Evolutionary conservation across 2,113 vertebrate genomes (phyloP).

Genomic region (Calidris pygmaea): DNA sequence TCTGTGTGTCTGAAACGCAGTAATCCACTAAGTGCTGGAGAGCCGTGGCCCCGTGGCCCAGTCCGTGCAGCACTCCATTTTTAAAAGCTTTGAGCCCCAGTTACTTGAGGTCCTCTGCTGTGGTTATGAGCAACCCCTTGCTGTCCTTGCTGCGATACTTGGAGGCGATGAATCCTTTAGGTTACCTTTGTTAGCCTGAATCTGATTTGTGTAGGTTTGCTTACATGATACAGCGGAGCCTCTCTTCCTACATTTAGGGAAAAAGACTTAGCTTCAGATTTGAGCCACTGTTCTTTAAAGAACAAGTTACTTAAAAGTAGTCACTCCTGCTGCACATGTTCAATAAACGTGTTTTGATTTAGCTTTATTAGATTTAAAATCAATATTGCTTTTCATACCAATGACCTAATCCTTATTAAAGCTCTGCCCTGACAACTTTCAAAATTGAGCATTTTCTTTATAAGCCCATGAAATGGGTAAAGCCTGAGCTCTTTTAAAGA

Average conservation of each 20-base stretch:
- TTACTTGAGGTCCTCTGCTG: neutral
- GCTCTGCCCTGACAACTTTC: conserved; percentile 4
- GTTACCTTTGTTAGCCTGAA: neutral
- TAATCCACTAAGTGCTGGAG: neutral
- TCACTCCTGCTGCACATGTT: neutral
- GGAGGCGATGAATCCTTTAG: neutral
- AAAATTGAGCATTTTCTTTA: conserved; percentile 21
- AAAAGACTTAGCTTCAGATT: neutral
- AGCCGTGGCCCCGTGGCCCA: neutral
- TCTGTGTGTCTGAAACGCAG: fast-evolving
- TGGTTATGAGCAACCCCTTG: neutral
- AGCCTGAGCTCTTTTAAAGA: neutral
- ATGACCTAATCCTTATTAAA: conserved; percentile 41
- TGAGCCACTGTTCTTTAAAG: neutral
- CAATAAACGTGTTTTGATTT: neutral
- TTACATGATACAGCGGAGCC: neutral
- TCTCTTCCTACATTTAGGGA: neutral
- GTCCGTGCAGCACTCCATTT: neutral
- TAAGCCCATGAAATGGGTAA: neutral
- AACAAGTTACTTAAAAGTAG: neutral
- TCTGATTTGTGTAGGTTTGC: neutral
- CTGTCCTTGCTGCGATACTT: neutral
- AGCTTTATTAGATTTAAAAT: conserved; percentile 52
- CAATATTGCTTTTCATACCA: conserved; percentile 31
- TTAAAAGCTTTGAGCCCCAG: neutral